Conservation (phyloP, 2,797 vertebrate species). For the Chaetodon trifasciatus region DNA sequence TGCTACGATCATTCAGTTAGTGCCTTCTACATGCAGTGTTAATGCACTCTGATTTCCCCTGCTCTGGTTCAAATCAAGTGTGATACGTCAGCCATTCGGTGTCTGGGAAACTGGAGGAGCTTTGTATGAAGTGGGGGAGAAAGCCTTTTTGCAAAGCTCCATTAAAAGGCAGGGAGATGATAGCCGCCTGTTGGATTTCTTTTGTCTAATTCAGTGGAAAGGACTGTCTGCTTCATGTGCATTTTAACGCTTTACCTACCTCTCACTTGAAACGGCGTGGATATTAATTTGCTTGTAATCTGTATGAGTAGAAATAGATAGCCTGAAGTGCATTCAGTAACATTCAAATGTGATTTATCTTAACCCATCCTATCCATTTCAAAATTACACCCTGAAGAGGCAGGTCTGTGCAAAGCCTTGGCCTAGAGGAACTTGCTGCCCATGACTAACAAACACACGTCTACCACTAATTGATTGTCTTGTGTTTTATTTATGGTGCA, state of each 20-base stretch:
- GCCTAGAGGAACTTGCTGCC: constrained; percentile 82
- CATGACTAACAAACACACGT: constrained; percentile 86
- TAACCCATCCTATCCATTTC: constrained; percentile 73
- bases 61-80: constrained; percentile 85
- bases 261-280: constrained; percentile 66
- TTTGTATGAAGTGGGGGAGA: constrained; percentile 76
- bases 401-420: constrained; percentile 71
- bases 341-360: constrained; percentile 82
- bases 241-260: constrained; percentile 72
- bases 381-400: constrained; percentile 80
- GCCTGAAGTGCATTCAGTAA: constrained; percentile 77
- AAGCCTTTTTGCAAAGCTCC: constrained; percentile 79
- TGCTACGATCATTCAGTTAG: constrained; percentile 85
- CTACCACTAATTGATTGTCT: constrained; percentile 89
- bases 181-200: constrained; percentile 76
- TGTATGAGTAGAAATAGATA: constrained; percentile 66
- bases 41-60: constrained; percentile 84
- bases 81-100: constrained; percentile 75
- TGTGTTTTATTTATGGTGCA: constrained; percentile 89
- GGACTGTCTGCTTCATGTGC: constrained; percentile 70
- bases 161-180: constrained; percentile 79
- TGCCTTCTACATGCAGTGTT: constrained; percentile 86
- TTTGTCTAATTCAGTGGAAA: constrained; percentile 81
- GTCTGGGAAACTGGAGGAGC: constrained; percentile 81
- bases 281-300: constrained; percentile 83